A percentile compares a stretch with the other conserved stretches of the same genome.
Evolutionary conservation across 2,888 invertebrate genomes (phyloP).

Genomic region (Thymelicus sylvestris): DNA sequence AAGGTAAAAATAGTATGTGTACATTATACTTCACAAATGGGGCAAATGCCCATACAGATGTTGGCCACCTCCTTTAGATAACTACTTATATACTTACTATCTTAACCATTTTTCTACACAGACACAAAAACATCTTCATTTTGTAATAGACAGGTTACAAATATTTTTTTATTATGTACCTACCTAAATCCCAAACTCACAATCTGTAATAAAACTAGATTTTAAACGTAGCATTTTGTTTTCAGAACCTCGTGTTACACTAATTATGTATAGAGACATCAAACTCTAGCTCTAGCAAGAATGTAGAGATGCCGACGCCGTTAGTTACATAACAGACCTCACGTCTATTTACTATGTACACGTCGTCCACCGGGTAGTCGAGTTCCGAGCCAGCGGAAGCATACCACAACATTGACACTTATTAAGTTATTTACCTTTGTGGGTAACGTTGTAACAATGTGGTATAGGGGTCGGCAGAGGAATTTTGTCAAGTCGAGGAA

Average conservation of each 20-base stretch:
- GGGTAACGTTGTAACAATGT: conserved; percentile 49
- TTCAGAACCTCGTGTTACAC: background rate
- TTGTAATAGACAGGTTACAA: no score
- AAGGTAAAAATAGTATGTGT: no score
- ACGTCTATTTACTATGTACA: conserved; percentile 12
- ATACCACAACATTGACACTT: conserved; percentile 53
- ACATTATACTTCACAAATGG: no score
- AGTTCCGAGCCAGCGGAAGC: conserved; percentile 49
- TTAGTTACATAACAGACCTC: conserved; percentile 11
- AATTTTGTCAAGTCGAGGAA: conserved; percentile 68
- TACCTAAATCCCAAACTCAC: no score
- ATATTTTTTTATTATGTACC: no score
- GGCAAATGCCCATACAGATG: no score
- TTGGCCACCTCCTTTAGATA: no score
- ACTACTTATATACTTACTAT: no score
- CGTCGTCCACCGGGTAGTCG: conserved; percentile 14
- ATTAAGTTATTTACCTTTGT: conserved; percentile 69
- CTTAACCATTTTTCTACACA: no score
- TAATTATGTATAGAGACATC: background rate
- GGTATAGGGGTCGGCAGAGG: conserved; percentile 51
- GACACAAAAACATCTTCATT: no score
- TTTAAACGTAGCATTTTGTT: no score
- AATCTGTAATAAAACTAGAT: no score
- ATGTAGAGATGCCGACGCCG: conserved; percentile 9
- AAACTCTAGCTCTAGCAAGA: conserved; percentile 6